Evolutionary conservation across 2,888 invertebrate species (phyloP), one percentile per base, ranked within the genome.

Genomic region (Ecdyonurus torrentis): DNA sequence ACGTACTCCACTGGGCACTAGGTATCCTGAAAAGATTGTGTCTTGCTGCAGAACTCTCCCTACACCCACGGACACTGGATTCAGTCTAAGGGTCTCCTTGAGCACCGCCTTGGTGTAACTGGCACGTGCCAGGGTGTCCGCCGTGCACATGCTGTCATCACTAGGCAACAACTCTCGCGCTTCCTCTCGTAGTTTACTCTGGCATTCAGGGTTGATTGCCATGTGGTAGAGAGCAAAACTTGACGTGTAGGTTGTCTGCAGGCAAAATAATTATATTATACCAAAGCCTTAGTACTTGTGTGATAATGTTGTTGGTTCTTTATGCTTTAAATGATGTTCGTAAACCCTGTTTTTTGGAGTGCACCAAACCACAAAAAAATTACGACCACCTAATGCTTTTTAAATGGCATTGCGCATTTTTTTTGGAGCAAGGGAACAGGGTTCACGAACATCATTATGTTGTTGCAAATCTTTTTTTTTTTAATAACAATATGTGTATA

Each of bases 41-140:
- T 91, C 86, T 60, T 80, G 80, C 66, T 84, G 83, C 50, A 89
- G 74, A 59, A 87, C 77, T 37, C 93, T 77, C 0, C 92, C 92
- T 61, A 91, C 80, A 3, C 93, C 93, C 63, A 93, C 79, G 0
- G 92, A 85, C 25, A 93, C 84, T 1, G 93, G 93, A 74, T 89
- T 85, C 60, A 93, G 71, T 65, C 93, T 79, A 24, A 91, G 78
- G 2, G 85, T 84, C 75, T 96, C 96, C 72, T 93, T 95, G 1
- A 95, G 75, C 67, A 87, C 85, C 55, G 89, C 87, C 71, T 87
- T 86, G 0, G 88, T 77, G 71, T 89, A 94, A 0, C 77, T 74
- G 18, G 91, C 86, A 62, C 84, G 79, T 23, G 77, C 74, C 60
- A 86, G 71, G 1, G 79, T 74, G 52, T 84, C 83, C 1, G 79